Conservation (phyloP, 2,113 vertebrate genomes). For the Tetrao urogallus region DNA sequence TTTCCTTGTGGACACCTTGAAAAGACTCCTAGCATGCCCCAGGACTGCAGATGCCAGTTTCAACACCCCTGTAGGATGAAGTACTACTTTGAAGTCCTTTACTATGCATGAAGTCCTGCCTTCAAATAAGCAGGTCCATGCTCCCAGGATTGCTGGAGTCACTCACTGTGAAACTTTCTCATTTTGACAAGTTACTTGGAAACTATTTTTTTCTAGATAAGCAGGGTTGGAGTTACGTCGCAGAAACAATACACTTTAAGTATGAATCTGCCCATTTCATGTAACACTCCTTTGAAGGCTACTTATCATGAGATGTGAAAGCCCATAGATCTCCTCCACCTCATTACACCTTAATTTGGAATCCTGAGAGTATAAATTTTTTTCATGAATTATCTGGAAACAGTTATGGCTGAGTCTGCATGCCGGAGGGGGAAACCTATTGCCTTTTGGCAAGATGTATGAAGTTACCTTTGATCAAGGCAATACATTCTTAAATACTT, state of each 20-base stretch:
- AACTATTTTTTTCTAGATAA: background rate
- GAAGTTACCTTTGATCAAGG: conserved; percentile 11
- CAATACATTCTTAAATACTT: conserved; percentile 5
- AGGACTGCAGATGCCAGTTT: background rate
- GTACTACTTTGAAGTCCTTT: background rate
- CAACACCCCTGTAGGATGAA: background rate
- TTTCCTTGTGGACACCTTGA: background rate
- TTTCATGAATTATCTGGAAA: conserved; percentile 10
- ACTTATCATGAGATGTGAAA: background rate
- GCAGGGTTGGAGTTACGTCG: background rate
- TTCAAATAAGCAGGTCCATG: background rate
- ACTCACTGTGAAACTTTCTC: background rate
- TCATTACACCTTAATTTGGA: conserved; percentile 28
- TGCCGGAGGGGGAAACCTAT: background rate
- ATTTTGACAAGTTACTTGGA: background rate
- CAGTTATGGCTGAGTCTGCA: conserved; percentile 18
- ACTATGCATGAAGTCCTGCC: background rate
- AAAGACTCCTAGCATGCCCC: background rate
- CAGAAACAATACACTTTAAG: fast-evolving
- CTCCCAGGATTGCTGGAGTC: background rate
- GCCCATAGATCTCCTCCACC: background rate
- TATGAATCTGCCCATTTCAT: background rate
- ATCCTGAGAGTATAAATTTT: background rate
- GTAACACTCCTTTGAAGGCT: background rate
- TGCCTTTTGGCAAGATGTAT: conserved; percentile 22